Evolutionary conservation across 1,140 invertebrate genomes (phyloP).

Genomic region (Acromyrmex heyeri): DNA sequence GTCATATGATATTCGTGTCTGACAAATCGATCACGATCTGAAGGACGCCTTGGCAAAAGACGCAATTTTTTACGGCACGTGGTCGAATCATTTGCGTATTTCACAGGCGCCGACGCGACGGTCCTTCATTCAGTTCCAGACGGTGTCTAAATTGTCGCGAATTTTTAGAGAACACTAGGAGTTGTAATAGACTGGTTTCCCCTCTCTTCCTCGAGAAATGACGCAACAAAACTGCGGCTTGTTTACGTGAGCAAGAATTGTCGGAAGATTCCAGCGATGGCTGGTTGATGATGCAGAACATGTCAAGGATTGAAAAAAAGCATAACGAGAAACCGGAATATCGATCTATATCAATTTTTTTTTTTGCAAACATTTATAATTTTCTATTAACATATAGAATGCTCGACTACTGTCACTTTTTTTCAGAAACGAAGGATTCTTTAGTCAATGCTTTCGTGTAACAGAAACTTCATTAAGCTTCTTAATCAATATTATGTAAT

Average conservation of each 20-base stretch:
- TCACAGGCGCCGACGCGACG: not conserved
- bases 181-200: slow-evolving; percentile 41
- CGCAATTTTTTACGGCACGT: slow-evolving; percentile 58
- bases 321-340: not conserved
- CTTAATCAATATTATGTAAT: too few species aligned
- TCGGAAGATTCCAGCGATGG: not conserved
- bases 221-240: slow-evolving; percentile 25
- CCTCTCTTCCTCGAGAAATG: not conserved
- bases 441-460: too few species aligned
- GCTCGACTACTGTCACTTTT: not conserved
- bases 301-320: not conserved
- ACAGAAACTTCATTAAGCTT: too few species aligned
- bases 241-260: slow-evolving; percentile 32
- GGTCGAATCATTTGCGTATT: slow-evolving; percentile 39
- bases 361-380: not conserved
- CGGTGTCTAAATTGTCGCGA: slow-evolving; percentile 32
- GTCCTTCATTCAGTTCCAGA: not conserved
- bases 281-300: slow-evolving; percentile 14
- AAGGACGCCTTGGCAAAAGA: slow-evolving; percentile 59
- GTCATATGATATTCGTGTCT: slow-evolving; percentile 44
- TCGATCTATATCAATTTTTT: not conserved
- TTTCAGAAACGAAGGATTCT: not conserved
- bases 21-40: slow-evolving; percentile 51
- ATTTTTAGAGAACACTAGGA: slow-evolving; percentile 50
- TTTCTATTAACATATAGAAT: not conserved